Conservation (phyloP, 2,888 invertebrate species). For the Ormia ochracea region DNA sequence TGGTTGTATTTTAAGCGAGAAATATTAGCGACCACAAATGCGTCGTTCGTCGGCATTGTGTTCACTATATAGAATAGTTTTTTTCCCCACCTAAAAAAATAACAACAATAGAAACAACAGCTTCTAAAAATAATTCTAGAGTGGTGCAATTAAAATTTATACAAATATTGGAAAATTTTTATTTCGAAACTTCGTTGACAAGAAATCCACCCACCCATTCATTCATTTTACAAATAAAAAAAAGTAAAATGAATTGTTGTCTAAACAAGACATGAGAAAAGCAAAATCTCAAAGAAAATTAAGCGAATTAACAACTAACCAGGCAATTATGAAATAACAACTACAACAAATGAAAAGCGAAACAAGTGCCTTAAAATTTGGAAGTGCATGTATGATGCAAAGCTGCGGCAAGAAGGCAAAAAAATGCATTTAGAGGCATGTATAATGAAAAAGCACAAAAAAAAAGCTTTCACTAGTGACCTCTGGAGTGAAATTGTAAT, state of each 20-base stretch:
- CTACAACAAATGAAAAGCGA: not conserved
- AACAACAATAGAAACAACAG: too few relatives aligned
- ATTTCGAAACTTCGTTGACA: not conserved
- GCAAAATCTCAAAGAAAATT: not conserved
- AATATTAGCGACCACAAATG: too few relatives aligned
- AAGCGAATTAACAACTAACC: not conserved
- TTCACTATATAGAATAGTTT: too few relatives aligned
- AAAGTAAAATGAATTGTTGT: not conserved
- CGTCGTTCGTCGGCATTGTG: too few relatives aligned
- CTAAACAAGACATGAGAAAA: not conserved
- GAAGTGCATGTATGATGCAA: not conserved
- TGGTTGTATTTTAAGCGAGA: too few relatives aligned
- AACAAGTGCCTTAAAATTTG: not conserved
- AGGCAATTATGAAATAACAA: not conserved
- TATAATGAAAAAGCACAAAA: not conserved
- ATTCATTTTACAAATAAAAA: too few relatives aligned
- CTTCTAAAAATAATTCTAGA: not conserved
- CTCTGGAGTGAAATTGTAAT: slow-evolving; percentile 6
- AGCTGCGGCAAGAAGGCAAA: not conserved
- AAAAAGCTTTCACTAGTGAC: slow-evolving; percentile 6
- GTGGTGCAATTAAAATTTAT: too few relatives aligned
- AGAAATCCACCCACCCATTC: not conserved
- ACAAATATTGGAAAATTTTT: not conserved
- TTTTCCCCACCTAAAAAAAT: too few relatives aligned
- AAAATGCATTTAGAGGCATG: too few relatives aligned